Percentiles rank a stretch among this genome's conserved stretches.
These are phyloP conservation scores for Mus spretus DNA, from an alignment of 2,797 vertebrate genomes.

Conservation along the genomic window DNA sequence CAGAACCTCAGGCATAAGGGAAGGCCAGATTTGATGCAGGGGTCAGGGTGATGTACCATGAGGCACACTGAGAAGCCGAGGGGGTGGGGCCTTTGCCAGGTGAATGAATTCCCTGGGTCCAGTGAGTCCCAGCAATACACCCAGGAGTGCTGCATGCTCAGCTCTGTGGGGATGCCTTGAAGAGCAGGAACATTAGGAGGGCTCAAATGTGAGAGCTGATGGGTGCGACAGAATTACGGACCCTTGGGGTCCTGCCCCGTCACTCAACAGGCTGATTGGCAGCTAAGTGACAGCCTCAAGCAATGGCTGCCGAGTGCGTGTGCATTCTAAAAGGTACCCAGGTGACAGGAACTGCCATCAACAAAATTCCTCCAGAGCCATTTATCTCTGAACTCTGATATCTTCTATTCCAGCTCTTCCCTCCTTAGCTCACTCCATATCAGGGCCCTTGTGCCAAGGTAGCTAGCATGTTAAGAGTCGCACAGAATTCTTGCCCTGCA, in stretches of 20 bases:
- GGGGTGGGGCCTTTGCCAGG: not conserved
- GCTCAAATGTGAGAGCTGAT: not conserved
- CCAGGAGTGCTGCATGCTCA: not conserved
- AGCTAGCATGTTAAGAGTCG: not conserved
- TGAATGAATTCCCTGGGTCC: not conserved
- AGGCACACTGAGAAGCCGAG: not conserved
- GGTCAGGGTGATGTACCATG: not conserved
- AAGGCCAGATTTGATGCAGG: not conserved
- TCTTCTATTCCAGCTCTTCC: not conserved
- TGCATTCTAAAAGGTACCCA: not conserved
- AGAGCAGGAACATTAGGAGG: not conserved
- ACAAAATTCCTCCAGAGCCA: not conserved
- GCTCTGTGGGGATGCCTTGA: not conserved
- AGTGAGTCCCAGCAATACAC: not conserved
- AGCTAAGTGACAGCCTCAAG: not conserved
- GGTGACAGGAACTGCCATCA: slow-evolving; percentile 17
- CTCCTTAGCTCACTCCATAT: not conserved
- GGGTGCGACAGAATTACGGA: not conserved
- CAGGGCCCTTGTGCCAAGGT: not conserved
- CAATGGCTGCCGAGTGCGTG: not conserved
- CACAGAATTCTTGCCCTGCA: not conserved
- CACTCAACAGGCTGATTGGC: not conserved
- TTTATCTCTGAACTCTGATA: not conserved
- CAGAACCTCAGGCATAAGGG: not conserved
- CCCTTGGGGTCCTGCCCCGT: not conserved